Conservation (phyloP, 2,888 invertebrate genomes). For the Prenolepis imparis region DNA sequence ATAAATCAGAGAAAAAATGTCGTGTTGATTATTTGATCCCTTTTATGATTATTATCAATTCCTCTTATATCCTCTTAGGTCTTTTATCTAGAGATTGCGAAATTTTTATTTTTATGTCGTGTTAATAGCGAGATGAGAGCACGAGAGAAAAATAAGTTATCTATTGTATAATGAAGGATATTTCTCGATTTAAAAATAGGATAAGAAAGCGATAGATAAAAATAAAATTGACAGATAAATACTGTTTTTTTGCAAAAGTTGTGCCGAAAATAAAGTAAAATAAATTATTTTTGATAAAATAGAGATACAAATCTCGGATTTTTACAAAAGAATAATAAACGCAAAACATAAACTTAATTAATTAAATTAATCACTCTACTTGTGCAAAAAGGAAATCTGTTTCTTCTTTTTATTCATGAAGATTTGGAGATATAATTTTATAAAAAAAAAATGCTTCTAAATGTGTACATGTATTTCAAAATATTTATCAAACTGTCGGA, state of each 20-base stretch:
- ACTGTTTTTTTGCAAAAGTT: neutral
- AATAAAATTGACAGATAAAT: neutral
- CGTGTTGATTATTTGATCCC: constrained; percentile 3
- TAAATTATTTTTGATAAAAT: neutral
- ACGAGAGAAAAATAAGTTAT: neutral
- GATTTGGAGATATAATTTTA: neutral
- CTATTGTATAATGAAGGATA: neutral
- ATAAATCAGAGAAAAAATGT: constrained; percentile 57
- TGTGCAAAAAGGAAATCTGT: neutral
- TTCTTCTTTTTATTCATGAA: neutral
- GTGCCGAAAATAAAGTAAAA: neutral
- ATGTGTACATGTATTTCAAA: neutral
- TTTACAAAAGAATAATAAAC: neutral
- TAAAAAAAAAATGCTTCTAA: neutral
- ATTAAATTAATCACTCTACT: neutral
- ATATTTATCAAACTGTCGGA: neutral
- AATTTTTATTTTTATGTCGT: neutral
- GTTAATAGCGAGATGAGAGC: neutral
- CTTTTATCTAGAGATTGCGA: neutral
- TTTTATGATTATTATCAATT: neutral
- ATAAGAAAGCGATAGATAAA: neutral
- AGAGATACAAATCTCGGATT: neutral
- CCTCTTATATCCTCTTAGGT: neutral
- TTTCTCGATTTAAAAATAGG: neutral
- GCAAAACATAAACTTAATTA: neutral